Base-by-base conservation (phyloP, 1,140 invertebrate genomes). In the Phymorhynchus buccinoides region DNA sequence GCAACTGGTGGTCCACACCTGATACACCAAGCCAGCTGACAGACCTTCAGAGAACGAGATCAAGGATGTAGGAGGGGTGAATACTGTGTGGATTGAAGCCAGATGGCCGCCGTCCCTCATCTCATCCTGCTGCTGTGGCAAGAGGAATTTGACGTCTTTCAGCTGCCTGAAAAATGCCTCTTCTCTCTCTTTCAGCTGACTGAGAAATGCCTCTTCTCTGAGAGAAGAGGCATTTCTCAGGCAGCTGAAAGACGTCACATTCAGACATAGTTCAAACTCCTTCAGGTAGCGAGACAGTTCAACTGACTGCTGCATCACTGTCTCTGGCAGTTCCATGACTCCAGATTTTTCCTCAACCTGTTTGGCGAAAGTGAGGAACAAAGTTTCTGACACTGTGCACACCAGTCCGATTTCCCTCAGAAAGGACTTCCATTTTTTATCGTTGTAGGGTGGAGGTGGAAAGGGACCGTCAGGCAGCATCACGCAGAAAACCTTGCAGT, bases 1-100 rank as follows among this genome's bases (percentile, higher is more conserved):
- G 42, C 42, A 41, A n/a, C 77, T 68, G 42, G 16, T 86, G 77
- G 85, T 87, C 88, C 88, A 89, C 22, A 84, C 77, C 16, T 83
- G 42, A 30, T 85, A 42, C 32, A 42, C 9, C 41, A 84, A 30
- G 0, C 16, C 22, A 27, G 66, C 18, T 52, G n/a, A n/a, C n/a
- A n/a, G n/a, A n/a, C n/a, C n/a, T n/a, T n/a, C n/a, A n/a, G n/a
- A n/a, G n/a, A n/a, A n/a, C n/a, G n/a, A n/a, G n/a, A n/a, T n/a
- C n/a, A n/a, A n/a, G n/a, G n/a, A n/a, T n/a, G n/a, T n/a, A 0
- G 39, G 44, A 6, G 48, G 41, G 27, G 62, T 41, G 32, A 39
- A 73, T 18, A 77, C 80, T n/a, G 73, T 80, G 22, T 52, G 68
- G 7, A 88, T 44, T 22, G 48, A 27, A 12, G 30, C 22, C 14